These are phyloP conservation scores for Tipula helvola DNA, from an alignment of 2,888 invertebrate species.

Conservation along the genomic window DNA sequence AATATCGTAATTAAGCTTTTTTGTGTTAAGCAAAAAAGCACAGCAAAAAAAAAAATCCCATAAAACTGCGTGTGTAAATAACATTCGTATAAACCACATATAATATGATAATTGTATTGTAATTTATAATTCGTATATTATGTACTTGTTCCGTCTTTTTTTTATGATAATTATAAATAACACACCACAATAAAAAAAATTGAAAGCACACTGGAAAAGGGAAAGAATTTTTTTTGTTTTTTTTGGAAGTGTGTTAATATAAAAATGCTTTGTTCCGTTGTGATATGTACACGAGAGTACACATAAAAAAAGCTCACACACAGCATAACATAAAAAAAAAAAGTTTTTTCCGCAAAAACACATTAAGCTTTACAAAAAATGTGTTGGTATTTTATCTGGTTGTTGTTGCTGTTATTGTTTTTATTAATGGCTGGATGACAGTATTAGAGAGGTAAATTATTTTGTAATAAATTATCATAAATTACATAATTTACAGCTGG, in stretches of 20 bases:
- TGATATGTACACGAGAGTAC: background rate
- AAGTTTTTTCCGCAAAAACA: background rate
- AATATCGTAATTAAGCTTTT: background rate
- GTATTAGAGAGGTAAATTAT: slow-evolving; percentile 4
- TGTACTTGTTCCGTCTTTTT: background rate
- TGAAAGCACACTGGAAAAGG: background rate
- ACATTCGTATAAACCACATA: background rate
- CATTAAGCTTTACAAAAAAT: background rate
- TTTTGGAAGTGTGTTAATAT: background rate
- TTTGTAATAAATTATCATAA: background rate
- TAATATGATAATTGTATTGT: background rate
- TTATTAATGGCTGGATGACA: slow-evolving; percentile 4
- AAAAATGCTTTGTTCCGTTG: background rate
- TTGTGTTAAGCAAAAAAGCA: background rate
- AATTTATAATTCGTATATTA: background rate
- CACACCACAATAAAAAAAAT: background rate
- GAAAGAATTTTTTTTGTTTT: background rate
- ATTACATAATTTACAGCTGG: slow-evolving; percentile 4
- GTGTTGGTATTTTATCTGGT: background rate
- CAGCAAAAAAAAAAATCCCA: background rate
- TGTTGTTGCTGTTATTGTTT: background rate
- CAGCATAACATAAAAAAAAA: background rate
- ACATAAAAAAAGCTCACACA: background rate
- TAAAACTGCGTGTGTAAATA: background rate
- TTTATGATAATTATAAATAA: background rate